Base-by-base conservation (phyloP, 2,113 vertebrate species). In the Ictidomys tridecemlineatus region DNA sequence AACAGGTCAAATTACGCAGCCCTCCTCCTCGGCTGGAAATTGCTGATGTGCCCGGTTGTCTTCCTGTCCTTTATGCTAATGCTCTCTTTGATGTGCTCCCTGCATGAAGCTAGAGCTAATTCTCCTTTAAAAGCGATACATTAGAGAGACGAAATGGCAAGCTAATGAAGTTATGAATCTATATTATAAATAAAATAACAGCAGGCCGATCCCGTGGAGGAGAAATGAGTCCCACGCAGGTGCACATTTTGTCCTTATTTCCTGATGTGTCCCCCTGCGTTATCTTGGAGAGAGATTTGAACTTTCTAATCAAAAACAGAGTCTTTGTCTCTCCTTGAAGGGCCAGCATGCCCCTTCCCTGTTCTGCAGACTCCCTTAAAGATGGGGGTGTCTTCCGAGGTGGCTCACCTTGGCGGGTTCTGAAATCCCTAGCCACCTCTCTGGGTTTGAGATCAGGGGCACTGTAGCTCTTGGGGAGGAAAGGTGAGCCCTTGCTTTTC, bases 141-240 rank as follows among this genome's bases (percentile, higher is more conserved):
- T 91, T 95, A 92, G 32, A 3, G 34, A 94, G 96, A 69, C 18
- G 20, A 56, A 67, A 93, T 26, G 39, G 93, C 87, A 63, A 72
- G 95, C 96, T 94, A 94, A 96, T 90, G 77, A 95, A 96, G 85
- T 48, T 65, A 67, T 76, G 69, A 88, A 84, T 93, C 96, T 48
- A 0, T 67, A 34, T 56, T 14, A n/a, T 85, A 70, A 94, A 72
- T 83, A 83, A 96, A 79, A 76, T 42, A 37, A n/a, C 5, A 76
- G 83, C 79, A 13, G 45, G 77, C 88, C 63, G 56, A 11, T 53
- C 77, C 84, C 20, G 0, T 0, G 1, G 22, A 70, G 89, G 85
- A 53, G 80, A 37, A n/a, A 20, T 0, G 72, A 53, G 58, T 12
- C 17, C 72, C 63, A 39, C 63, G 72, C 89, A 80, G 84, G 79